Evolutionary conservation across 2,797 vertebrate species (phyloP).

Genomic region (Phoeniculus purpureus): DNA sequence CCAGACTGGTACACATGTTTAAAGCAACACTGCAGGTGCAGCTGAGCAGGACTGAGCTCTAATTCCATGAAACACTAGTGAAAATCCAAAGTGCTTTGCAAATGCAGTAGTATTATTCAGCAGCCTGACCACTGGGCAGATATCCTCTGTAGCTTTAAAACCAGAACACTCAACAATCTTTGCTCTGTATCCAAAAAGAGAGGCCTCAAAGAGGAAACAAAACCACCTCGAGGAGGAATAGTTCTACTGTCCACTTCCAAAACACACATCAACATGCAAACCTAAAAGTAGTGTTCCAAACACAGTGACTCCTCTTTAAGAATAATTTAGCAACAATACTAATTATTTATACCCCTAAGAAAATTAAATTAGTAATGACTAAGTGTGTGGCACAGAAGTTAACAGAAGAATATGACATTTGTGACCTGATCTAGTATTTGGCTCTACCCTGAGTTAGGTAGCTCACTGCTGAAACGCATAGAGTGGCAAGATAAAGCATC

Average conservation of each 20-base stretch:
- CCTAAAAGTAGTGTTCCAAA: not conserved
- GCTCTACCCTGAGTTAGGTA: not conserved
- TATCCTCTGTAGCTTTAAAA: constrained; percentile 32
- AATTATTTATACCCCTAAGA: not conserved
- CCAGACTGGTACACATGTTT: constrained; percentile 6
- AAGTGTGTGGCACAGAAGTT: not conserved
- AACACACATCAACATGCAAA: not conserved
- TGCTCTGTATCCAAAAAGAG: constrained; percentile 31
- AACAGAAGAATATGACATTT: not conserved
- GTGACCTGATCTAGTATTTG: not conserved
- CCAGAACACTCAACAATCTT: not conserved
- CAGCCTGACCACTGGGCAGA: not conserved
- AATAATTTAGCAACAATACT: not conserved
- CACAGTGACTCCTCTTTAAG: not conserved
- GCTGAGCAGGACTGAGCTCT: constrained; percentile 1
- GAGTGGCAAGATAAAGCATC: not conserved
- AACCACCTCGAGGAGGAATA: constrained; percentile 1
- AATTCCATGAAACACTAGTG: constrained; percentile 22
- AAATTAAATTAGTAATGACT: not conserved
- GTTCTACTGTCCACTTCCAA: not conserved
- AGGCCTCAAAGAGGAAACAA: constrained; percentile 24
- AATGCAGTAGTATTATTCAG: constrained; percentile 6
- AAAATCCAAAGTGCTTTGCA: constrained; percentile 31
- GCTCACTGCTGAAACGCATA: not conserved
- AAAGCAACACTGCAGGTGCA: constrained; percentile 18